Base-by-base conservation (phyloP, 2,113 vertebrate genomes). In the Osmerus eperlanus region DNA sequence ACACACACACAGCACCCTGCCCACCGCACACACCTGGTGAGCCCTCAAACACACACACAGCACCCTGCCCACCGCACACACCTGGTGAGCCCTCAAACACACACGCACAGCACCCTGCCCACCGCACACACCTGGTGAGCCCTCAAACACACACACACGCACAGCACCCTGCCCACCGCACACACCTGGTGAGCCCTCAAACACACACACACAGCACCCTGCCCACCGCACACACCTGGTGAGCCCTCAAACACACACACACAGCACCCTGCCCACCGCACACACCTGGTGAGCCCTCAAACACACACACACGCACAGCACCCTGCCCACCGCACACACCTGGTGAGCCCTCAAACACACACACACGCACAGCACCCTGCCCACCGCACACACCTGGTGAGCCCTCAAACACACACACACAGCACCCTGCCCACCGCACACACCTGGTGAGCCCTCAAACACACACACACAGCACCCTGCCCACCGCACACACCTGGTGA, bases 161-260 rank as follows among this genome's bases (percentile, higher is more conserved):
- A 99, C 83, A 96, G 95, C 88, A 97, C 96, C 62, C 87, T 99
- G 80, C 97, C 97, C n/a, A 99, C 97, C 53, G 97, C 97, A 79
- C 97, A 99, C 89, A 99, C 97, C 2, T 99, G 97, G 97, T 95
- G 81, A 91, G 94, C 89, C 47, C 11, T 11, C 12, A 25, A n/a
- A 52, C 19, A 18, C 4, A 23, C 0, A 97, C 96, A 83, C 97
- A 99, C 83, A 96, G 95, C 88, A 97, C 96, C 62, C 87, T 99
- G 80, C 97, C 97, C n/a, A 99, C 97, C 53, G 97, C 97, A 79
- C 97, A 99, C 89, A 99, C 97, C 2, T 99, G 97, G 97, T 95
- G 81, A 91, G 94, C 89, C 47, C 11, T 11, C 12, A 25, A n/a
- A 52, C 19, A 18, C 4, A 23, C 0, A 97, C 96, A 83, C 97